Conservation (phyloP, 2,888 invertebrate genomes). For the Odontomyia ornata region DNA sequence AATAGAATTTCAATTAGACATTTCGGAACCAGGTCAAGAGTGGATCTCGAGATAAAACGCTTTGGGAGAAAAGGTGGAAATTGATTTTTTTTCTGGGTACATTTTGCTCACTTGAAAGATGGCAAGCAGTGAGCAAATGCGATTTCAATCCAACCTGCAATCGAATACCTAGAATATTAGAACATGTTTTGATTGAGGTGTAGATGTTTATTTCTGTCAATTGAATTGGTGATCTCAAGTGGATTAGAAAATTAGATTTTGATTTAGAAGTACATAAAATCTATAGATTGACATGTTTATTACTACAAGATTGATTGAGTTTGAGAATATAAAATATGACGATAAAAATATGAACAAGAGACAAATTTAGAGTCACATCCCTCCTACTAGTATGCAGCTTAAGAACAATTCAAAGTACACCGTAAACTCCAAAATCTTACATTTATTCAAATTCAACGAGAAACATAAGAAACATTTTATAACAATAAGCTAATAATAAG, state of each 20-base stretch:
- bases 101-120: not conserved
- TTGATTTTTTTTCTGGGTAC: slow-evolving; percentile 26
- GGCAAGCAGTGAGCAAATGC: not conserved
- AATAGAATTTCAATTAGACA: slow-evolving; percentile 32
- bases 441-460: no score
- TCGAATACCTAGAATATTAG: not conserved
- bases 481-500: no score
- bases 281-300: not conserved
- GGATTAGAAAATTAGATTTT: not conserved
- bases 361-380: no score
- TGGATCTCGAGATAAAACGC: slow-evolving; percentile 22
- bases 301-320: not conserved
- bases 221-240: not conserved
- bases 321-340: no score
- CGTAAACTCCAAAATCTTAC: no score
- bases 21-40: slow-evolving; percentile 42
- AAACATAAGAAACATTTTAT: no score
- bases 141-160: not conserved
- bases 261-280: not conserved
- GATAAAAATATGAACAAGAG: no score
- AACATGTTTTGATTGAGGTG: not conserved
- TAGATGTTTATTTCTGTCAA: not conserved
- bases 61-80: slow-evolving; percentile 22
- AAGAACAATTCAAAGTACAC: no score
- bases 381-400: no score